Evolutionary conservation across 2,797 vertebrate species (phyloP).

Genomic region (Erpetoichthys calabaricus): DNA sequence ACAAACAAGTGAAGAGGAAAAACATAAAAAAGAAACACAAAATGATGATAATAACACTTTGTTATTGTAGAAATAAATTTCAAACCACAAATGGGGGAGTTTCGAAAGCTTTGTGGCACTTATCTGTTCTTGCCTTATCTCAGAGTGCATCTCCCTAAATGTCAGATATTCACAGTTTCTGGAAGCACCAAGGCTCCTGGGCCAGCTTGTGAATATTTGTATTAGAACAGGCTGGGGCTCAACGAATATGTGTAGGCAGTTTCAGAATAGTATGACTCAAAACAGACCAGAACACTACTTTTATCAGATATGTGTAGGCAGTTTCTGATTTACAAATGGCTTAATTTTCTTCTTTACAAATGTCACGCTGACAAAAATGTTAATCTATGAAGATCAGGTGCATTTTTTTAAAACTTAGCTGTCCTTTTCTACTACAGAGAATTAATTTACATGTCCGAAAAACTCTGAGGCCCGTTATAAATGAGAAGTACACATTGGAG

Average conservation of each 20-base stretch:
- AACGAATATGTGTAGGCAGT: conserved; percentile 44
- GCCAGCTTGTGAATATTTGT: conserved; percentile 31
- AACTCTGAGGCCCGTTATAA: too few relatives aligned
- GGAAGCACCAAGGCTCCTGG: conserved; percentile 29
- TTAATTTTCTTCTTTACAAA: conserved; percentile 50
- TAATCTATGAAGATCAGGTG: conserved; percentile 38
- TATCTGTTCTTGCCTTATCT: conserved; percentile 11
- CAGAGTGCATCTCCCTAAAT: conserved; percentile 36
- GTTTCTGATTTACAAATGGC: conserved; percentile 53
- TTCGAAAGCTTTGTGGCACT: conserved; percentile 7
- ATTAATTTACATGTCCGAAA: too few relatives aligned
- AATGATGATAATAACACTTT: not conserved
- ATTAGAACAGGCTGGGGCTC: conserved; percentile 16
- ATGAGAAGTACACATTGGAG: too few relatives aligned
- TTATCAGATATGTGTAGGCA: conserved; percentile 55
- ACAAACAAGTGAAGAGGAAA: too few relatives aligned
- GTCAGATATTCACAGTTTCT: conserved; percentile 52
- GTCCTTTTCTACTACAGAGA: too few relatives aligned
- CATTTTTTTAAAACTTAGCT: conserved; percentile 2
- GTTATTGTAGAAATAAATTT: conserved; percentile 5
- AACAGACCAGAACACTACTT: conserved; percentile 44
- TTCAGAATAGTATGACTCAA: conserved; percentile 48
- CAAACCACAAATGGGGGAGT: conserved; percentile 13
- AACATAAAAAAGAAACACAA: too few relatives aligned
- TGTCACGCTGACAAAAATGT: conserved; percentile 56